phyloP scores from a whole-genome alignment of 1,140 invertebrate genomes.

The Drosophila ohnishii region DNA sequence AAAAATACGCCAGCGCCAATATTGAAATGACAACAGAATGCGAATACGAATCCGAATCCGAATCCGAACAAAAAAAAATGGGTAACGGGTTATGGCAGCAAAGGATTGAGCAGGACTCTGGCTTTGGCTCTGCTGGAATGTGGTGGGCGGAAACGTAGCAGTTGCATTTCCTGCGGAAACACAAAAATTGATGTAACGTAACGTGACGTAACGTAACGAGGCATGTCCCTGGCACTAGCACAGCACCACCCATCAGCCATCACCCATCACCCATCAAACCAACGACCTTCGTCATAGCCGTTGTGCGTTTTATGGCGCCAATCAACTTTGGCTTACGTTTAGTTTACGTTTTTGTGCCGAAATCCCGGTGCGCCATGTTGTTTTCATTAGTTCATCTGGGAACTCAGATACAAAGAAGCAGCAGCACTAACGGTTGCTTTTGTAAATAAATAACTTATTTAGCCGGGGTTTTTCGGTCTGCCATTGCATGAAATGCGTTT shows the following conservation, averaged over 20 bases:
- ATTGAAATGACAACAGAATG: conserved; percentile 78
- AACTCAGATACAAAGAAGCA: conserved; percentile 29
- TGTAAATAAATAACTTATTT: conserved; percentile 77
- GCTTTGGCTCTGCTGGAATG: neutral
- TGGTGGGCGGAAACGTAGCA: conserved; percentile 58
- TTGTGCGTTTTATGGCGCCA: conserved; percentile 67
- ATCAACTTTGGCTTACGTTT: conserved; percentile 81
- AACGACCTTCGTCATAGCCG: conserved; percentile 41
- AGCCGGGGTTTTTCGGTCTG: conserved; percentile 44
- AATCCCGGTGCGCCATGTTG: conserved; percentile 70
- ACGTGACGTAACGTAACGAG: conserved; percentile 77
- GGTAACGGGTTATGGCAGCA: conserved; percentile 36
- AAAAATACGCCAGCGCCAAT: conserved; percentile 77
- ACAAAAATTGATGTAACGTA: conserved; percentile 81
- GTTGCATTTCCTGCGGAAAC: conserved; percentile 80
- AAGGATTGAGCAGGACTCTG: conserved; percentile 4
- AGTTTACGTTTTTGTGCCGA: conserved; percentile 68
- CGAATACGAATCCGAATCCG: conserved; percentile 47
- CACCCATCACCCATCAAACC: neutral
- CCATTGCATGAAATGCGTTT: conserved; percentile 56
- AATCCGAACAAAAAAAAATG: conserved; percentile 34
- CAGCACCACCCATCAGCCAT: neutral
- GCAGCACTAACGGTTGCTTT: conserved; percentile 56
- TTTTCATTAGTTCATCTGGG: conserved; percentile 63
- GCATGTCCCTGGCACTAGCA: conserved; percentile 47